These are phyloP conservation scores for Brachyptera putata DNA, from an alignment of 2,888 invertebrate species.

Conservation along the genomic window DNA sequence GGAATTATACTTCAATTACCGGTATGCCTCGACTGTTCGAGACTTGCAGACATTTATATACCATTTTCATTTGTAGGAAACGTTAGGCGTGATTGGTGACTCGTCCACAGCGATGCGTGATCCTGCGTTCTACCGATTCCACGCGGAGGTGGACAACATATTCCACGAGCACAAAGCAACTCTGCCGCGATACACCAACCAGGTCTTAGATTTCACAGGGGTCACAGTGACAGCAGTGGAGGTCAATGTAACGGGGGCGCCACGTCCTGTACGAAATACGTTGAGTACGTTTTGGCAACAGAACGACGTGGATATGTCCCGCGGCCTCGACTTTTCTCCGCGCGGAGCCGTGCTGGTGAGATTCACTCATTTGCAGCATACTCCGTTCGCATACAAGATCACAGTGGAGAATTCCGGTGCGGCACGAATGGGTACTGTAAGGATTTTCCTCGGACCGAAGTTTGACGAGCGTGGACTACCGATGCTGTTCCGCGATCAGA, in stretches of 20 bases:
- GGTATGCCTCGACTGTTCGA: too few relatives aligned
- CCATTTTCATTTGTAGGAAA: constrained; percentile 41
- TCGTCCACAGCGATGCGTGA: constrained; percentile 43
- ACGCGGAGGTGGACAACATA: constrained; percentile 42
- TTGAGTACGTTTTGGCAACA: constrained; percentile 38
- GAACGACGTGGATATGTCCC: constrained; percentile 38
- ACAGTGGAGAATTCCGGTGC: constrained; percentile 34
- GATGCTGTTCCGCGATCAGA: constrained; percentile 39
- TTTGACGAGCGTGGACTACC: constrained; percentile 37
- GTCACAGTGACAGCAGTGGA: constrained; percentile 21
- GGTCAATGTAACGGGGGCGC: constrained; percentile 23
- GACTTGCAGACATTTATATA: too few relatives aligned
- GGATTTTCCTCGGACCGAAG: constrained; percentile 43
- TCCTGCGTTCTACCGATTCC: constrained; percentile 43
- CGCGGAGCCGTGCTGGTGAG: constrained; percentile 26
- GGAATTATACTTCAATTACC: background rate
- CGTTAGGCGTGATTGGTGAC: constrained; percentile 42
- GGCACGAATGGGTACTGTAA: constrained; percentile 37
- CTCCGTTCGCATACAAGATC: constrained; percentile 37
- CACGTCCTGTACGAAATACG: constrained; percentile 26
- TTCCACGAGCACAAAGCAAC: constrained; percentile 41
- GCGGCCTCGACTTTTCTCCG: constrained; percentile 40
- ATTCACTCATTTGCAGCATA: constrained; percentile 37
- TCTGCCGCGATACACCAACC: constrained; percentile 38
- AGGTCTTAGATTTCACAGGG: constrained; percentile 25